Percentiles rank a stretch among this genome's conserved stretches.
These are phyloP conservation scores for Calliopum simillimum DNA, from an alignment of 2,888 invertebrate genomes.

Conservation along the genomic window DNA sequence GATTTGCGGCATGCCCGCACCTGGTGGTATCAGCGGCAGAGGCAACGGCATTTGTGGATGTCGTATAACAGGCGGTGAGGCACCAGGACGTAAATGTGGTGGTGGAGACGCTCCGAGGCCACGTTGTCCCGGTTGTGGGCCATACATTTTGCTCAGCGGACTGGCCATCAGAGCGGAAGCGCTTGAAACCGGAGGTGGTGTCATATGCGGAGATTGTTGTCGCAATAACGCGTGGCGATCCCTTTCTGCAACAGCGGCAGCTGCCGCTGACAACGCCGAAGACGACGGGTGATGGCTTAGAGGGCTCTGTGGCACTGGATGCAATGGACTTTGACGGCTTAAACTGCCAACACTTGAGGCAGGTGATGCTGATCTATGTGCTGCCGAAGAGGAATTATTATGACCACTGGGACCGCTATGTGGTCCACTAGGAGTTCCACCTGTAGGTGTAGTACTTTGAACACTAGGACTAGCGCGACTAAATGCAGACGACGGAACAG, in stretches of 20 bases:
- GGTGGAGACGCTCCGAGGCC: conserved; percentile 70
- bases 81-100: conserved; percentile 67
- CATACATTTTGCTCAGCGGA: conserved; percentile 67
- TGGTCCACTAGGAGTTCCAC: conserved; percentile 39
- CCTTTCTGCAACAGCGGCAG: conserved; percentile 67
- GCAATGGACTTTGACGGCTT: conserved; percentile 67
- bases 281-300: conserved; percentile 67
- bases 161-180: conserved; percentile 67
- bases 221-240: conserved; percentile 66
- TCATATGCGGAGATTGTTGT: conserved; percentile 68
- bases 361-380: conserved; percentile 66
- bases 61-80: conserved; percentile 71
- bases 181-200: conserved; percentile 68
- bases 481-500: conserved; percentile 66
- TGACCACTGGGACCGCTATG: conserved; percentile 41
- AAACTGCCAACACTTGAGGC: conserved; percentile 63
- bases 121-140: conserved; percentile 69
- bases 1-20: conserved; percentile 65
- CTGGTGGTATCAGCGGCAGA: conserved; percentile 65
- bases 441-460: conserved; percentile 56
- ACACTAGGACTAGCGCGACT: conserved; percentile 68
- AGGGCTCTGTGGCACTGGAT: conserved; percentile 67
- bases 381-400: conserved; percentile 54
- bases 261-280: conserved; percentile 66
- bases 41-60: conserved; percentile 68